phyloP scores from a whole-genome alignment of 2,113 vertebrate genomes.

The Phodopus roborovskii region DNA sequence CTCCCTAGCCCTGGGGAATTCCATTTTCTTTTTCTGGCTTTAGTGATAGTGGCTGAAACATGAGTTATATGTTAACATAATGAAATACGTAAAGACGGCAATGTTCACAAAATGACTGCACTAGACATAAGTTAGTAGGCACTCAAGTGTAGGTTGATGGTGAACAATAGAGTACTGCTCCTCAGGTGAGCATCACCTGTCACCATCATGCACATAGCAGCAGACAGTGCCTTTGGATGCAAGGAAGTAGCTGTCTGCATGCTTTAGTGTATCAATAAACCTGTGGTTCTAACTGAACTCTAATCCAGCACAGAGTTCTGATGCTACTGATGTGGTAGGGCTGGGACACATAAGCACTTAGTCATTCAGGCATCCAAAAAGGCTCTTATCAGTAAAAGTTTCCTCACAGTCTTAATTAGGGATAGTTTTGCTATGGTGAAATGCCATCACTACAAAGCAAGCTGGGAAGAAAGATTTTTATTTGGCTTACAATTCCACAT shows the following conservation, averaged over 20 bases:
- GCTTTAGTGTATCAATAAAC: neutral
- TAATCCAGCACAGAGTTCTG: neutral
- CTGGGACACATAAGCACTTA: neutral
- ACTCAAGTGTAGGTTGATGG: fast-evolving
- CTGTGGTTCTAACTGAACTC: neutral
- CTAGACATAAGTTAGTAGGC: neutral
- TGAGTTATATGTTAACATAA: neutral
- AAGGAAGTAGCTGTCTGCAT: neutral
- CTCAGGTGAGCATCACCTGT: too few species aligned
- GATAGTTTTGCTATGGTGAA: too few species aligned
- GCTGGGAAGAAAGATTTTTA: too few species aligned
- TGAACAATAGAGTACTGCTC: neutral
- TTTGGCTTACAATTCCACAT: too few species aligned
- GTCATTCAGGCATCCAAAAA: neutral
- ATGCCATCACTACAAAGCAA: too few species aligned
- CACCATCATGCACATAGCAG: neutral
- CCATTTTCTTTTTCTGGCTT: neutral
- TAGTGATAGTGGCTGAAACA: neutral
- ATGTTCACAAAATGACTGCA: neutral
- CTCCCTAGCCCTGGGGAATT: neutral
- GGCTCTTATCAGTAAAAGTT: neutral
- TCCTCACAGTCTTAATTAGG: too few species aligned
- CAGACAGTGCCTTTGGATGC: fast-evolving
- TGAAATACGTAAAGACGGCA: neutral
- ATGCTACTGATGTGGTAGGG: neutral